Evolutionary conservation across 2,797 vertebrate species (phyloP).

Genomic region (Hydrophis major): DNA sequence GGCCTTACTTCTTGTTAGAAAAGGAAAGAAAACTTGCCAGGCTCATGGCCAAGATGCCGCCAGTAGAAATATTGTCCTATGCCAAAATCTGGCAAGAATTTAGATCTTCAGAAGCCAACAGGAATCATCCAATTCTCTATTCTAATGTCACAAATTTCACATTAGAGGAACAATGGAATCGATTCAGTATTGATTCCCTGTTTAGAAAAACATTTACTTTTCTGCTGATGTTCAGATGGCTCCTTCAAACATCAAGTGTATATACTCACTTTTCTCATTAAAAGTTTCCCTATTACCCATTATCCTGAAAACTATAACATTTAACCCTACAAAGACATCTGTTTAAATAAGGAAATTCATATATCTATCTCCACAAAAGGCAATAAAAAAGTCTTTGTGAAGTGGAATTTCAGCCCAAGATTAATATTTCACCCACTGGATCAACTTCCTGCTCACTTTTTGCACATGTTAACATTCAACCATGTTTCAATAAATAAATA

Average conservation of each 20-base stretch:
- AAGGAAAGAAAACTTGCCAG: not conserved
- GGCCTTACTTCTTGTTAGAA: not conserved
- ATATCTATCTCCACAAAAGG: not conserved
- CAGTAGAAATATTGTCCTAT: not conserved
- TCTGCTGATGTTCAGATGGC: not conserved
- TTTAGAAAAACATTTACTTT: not conserved
- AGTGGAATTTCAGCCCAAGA: not conserved
- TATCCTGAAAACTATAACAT: not conserved
- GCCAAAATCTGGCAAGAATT: constrained; percentile 3
- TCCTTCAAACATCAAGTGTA: not conserved
- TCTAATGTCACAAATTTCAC: constrained; percentile 1
- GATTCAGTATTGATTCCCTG: not conserved
- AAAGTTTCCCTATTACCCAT: not conserved
- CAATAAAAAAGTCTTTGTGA: not conserved
- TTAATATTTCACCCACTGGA: not conserved
- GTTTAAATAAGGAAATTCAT: not conserved
- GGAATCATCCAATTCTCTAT: not conserved
- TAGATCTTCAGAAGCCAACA: not conserved
- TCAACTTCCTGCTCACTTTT: not conserved
- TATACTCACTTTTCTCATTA: not conserved
- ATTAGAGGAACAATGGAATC: not conserved
- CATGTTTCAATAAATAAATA: not conserved
- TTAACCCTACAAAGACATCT: not conserved
- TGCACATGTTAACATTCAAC: not conserved
- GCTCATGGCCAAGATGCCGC: not conserved